Evolutionary conservation across 2,888 invertebrate species (phyloP).

Genomic region (Cosmopolites sordidus): DNA sequence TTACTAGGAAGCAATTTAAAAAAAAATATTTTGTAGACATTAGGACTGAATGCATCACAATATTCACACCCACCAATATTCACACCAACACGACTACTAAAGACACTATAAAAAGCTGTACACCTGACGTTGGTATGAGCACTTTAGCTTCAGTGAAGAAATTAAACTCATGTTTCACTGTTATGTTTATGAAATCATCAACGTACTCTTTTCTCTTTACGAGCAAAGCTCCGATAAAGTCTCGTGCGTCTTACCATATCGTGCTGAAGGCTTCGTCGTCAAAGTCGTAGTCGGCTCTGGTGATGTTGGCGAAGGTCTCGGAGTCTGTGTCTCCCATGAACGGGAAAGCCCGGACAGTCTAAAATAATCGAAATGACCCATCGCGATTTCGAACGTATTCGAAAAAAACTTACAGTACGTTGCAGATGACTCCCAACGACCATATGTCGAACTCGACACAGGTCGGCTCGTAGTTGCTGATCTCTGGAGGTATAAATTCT

Average conservation of each 20-base stretch:
- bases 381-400: not conserved
- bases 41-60: too few species aligned
- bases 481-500: slow-evolving; percentile 90
- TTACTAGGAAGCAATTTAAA: too few species aligned
- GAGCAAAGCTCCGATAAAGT: slow-evolving; percentile 74
- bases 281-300: slow-evolving; percentile 83
- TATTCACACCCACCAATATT: too few species aligned
- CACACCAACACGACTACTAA: too few species aligned
- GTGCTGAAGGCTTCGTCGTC: slow-evolving; percentile 83
- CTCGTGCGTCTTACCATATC: slow-evolving; percentile 77
- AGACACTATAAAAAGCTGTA: too few species aligned
- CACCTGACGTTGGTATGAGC: too few species aligned
- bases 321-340: slow-evolving; percentile 87
- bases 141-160: too few species aligned
- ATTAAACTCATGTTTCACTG: too few species aligned
- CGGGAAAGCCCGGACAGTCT: slow-evolving; percentile 89
- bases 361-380: slow-evolving; percentile 26
- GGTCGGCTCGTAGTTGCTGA: slow-evolving; percentile 85
- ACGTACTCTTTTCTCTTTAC: slow-evolving; percentile 70
- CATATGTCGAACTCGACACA: slow-evolving; percentile 89
- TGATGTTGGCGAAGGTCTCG: slow-evolving; percentile 86
- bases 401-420: slow-evolving; percentile 74
- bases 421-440: slow-evolving; percentile 91
- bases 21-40: too few species aligned
- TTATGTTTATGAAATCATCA: too few species aligned